These are phyloP conservation scores for Thermophis baileyi DNA, from an alignment of 2,113 vertebrate genomes.

Conservation along the genomic window DNA sequence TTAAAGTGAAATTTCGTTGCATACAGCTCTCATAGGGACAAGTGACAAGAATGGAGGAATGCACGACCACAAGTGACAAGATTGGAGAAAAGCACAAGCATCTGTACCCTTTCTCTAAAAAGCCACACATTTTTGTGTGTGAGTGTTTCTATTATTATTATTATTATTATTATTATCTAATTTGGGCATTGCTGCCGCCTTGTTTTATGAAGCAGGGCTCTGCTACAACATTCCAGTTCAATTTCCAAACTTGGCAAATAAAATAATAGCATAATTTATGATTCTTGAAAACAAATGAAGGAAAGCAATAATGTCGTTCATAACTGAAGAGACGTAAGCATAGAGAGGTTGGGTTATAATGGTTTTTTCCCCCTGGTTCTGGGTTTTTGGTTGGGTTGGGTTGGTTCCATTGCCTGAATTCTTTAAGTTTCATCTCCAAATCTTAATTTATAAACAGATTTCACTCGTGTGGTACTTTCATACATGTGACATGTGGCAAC, in stretches of 20 bases:
- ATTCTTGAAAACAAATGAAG: slow-evolving; percentile 36
- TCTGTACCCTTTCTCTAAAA: background rate
- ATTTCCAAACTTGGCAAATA: slow-evolving; percentile 25
- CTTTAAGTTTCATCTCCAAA: background rate
- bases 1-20: too few relatives aligned
- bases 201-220: background rate
- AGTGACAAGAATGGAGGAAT: too few relatives aligned
- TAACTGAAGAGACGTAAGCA: background rate
- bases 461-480: background rate
- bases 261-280: slow-evolving; percentile 35
- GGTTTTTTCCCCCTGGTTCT: background rate
- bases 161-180: background rate
- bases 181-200: slow-evolving; percentile 1
- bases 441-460: background rate
- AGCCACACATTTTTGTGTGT: fast-evolving
- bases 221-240: slow-evolving; percentile 13
- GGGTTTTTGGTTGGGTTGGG: background rate
- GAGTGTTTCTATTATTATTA: background rate
- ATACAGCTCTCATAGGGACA: too few relatives aligned
- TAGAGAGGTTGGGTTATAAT: background rate
- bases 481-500: background rate
- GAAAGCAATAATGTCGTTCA: slow-evolving; percentile 25
- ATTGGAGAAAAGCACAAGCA: background rate
- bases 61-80: background rate
- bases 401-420: background rate